Base-by-base conservation (phyloP, 2,888 invertebrate genomes). In the Malthinus flaveolus region DNA sequence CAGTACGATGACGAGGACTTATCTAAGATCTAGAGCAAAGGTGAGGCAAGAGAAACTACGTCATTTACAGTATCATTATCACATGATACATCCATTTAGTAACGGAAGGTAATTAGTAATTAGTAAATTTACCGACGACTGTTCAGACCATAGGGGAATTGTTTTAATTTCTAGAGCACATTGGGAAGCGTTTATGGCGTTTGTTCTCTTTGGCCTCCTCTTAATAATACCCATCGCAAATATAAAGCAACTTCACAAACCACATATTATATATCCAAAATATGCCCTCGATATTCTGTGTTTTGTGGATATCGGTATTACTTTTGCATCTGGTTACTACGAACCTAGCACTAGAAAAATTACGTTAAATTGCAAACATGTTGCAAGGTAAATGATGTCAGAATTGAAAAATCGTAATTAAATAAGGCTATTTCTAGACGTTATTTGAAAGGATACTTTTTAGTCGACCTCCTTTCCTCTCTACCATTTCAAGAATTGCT, bases 41-140 rank as follows among this genome's bases (percentile, higher is more conserved):
- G 68, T 33, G 59, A 15, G 79, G 77, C 65, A 71, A 71, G 42
- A 71, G 63, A 31, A 67, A 74, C 1, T 75, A 74, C 60, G 46
- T 67, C 31, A 52, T 42, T 23, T 46, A 61, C 58, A 64, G 1
- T 58, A 68, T 6, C 55, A 67, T 56, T 66, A 67, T 61, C 62
- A 70, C 46, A 65, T 77, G 13, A 74, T 75, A 66, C 80, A 81
- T 63, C 80, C 81, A 3, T 80, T 78, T 72, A 79, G 80, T 59
- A 33, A 49, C n/a, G 62, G 56, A 9, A 64, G 67, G 67, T 69
- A 53, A 42, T 7, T 1, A 11, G 23, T 12, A n/a, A n/a, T n/a
- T n/a, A n/a, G n/a, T n/a, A n/a, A n/a, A n/a, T n/a, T n/a, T n/a
- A 6, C 15, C 12, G 8, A 36, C 39, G 7, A 55, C 13, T 15